A percentile compares a stretch with the other conserved stretches of the same genome.
Conservation (phyloP, 2,888 invertebrate genomes). For the Rhingia rostrata region DNA sequence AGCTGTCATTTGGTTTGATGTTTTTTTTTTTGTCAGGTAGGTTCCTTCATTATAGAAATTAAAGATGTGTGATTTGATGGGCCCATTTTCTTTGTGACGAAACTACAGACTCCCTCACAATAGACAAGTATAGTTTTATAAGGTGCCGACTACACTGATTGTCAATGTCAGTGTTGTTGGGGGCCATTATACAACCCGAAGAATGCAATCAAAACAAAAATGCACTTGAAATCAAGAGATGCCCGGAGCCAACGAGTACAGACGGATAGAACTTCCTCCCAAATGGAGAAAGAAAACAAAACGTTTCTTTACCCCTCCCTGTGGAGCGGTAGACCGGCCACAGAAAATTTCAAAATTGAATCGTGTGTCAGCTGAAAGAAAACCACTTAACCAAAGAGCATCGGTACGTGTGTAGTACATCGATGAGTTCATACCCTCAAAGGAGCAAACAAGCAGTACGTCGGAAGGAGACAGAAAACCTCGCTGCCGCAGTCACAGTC, state of each 20-base stretch:
- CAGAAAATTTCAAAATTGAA: slow-evolving; percentile 59
- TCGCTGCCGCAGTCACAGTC: slow-evolving; percentile 47
- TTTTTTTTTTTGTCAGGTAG: background rate
- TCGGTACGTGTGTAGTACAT: slow-evolving; percentile 42
- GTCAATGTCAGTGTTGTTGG: slow-evolving; percentile 28
- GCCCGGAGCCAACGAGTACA: background rate
- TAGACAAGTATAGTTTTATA: slow-evolving; percentile 34
- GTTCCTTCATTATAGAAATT: slow-evolving; percentile 17
- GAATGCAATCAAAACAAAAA: slow-evolving; percentile 61
- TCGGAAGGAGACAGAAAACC: slow-evolving; percentile 1
- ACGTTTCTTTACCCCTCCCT: slow-evolving; percentile 1
- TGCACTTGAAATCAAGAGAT: slow-evolving; percentile 54
- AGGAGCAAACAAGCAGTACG: background rate
- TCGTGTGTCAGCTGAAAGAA: slow-evolving; percentile 69
- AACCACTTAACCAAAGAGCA: slow-evolving; percentile 71
- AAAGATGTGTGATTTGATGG: background rate
- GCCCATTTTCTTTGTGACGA: slow-evolving; percentile 10
- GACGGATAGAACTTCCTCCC: slow-evolving; percentile 18
- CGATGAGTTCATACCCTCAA: background rate
- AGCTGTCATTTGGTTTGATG: slow-evolving; percentile 50
- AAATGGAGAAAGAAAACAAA: slow-evolving; percentile 42
- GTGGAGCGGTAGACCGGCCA: slow-evolving; percentile 10
- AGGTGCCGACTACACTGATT: slow-evolving; percentile 25
- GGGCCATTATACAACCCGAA: slow-evolving; percentile 17
- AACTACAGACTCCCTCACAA: slow-evolving; percentile 16